Conservation (phyloP, 2,888 invertebrate species). For the Drosophila testacea region DNA sequence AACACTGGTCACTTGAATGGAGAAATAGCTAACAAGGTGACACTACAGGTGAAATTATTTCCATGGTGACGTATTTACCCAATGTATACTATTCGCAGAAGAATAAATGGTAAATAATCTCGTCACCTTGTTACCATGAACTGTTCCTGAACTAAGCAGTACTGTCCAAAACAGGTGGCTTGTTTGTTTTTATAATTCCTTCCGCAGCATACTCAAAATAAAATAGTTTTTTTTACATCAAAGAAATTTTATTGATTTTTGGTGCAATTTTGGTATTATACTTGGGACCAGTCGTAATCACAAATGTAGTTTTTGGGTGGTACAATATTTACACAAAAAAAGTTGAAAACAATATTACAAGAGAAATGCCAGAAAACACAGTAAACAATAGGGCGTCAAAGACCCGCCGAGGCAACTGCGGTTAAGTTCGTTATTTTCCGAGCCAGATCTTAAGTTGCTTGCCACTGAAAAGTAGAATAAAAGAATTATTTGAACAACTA, state of each 20-base stretch:
- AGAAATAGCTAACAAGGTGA: background rate
- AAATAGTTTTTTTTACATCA: too few relatives aligned
- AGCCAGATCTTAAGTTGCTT: conserved; percentile 67
- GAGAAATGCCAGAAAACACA: conserved; percentile 42
- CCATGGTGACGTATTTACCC: background rate
- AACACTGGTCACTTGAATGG: conserved; percentile 15
- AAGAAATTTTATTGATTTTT: conserved; percentile 18
- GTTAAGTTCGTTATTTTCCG: background rate
- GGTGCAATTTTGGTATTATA: conserved; percentile 25
- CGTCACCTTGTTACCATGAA: background rate
- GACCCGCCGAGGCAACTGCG: conserved; percentile 36
- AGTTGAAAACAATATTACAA: conserved; percentile 17
- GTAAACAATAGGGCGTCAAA: conserved; percentile 6
- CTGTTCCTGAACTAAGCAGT: background rate
- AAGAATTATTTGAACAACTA: background rate
- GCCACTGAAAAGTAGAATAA: conserved; percentile 75
- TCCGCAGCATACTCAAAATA: too few relatives aligned
- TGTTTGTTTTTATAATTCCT: background rate
- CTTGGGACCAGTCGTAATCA: conserved; percentile 27
- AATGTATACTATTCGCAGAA: too few relatives aligned
- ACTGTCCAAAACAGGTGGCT: conserved; percentile 23
- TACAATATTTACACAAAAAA: conserved; percentile 41
- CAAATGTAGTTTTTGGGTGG: conserved; percentile 31
- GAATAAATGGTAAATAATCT: background rate
- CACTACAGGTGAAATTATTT: too few relatives aligned